Base-by-base conservation (phyloP, 92 coral and sea anemone species). In the Actinernus sp. region DNA sequence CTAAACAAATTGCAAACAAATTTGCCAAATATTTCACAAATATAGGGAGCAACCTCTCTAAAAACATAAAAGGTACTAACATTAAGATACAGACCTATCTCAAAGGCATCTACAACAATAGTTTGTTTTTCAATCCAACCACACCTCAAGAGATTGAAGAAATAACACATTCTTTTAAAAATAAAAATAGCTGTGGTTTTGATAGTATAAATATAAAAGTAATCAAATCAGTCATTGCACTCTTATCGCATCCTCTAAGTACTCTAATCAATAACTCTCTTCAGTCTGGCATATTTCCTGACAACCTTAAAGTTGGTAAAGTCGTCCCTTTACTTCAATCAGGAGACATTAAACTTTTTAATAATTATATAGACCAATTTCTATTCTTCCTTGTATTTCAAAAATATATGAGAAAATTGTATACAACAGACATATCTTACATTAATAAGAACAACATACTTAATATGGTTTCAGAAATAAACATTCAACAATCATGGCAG, bases 331-430 rank as follows among this genome's bases (percentile, higher is more conserved):
- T 55, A 34, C 43, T 33, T 51, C 33, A 53, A 33, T 34, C 63
- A 23, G 63, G 63, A 17, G 74, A 67, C 52, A 44, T 23, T 20
- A 50, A 67, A 38, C 3, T 46, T 34, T 67, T 32, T 52, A 52
- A 24, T 26, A 67, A 67, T 25, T 52, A 53, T n/a, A n/a, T 22
- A 50, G 74, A 50, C 63, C 61, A 24, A 29, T 63, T 3, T 65
- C 60, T 16, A 20, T 49, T 28, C 61, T 66, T 31, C 74, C 74
- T 10, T 66, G 74, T 38, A 2, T 66, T 9, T 61, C 68, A 3
- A 68, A 68, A 54, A 51, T 51, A 21, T 68, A 68, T 26, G 75
- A 68, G 39, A 68, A 68, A 31, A 36, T 36, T n/a, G 65, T 58
- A 4, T 58, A 58, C 26, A 58, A 58, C 36, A 58, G 65, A 32